Evolutionary conservation across 2,888 invertebrate species (phyloP).

Genomic region (Abscondita cerata): DNA sequence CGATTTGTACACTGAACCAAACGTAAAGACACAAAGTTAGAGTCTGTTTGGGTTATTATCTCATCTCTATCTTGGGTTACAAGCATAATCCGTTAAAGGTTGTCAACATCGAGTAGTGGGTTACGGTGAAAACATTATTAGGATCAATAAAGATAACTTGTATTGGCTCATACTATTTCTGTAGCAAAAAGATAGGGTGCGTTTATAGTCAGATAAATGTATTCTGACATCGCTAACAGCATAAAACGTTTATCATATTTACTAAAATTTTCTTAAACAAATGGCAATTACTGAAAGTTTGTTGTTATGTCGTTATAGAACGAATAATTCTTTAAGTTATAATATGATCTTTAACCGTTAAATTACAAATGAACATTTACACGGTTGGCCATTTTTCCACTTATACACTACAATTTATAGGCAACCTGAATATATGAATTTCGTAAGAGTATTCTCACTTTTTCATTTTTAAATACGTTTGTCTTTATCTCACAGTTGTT

Average conservation of each 20-base stretch:
- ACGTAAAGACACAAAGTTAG: background rate
- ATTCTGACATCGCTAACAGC: conserved; percentile 11
- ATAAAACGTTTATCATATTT: conserved; percentile 5
- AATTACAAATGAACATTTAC: no score
- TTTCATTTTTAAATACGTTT: no score
- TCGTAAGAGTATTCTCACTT: no score
- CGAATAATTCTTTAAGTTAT: no score
- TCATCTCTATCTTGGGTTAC: background rate
- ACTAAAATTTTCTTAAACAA: background rate
- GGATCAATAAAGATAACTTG: conserved; percentile 11
- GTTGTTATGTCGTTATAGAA: no score
- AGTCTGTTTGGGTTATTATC: background rate
- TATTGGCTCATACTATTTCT: conserved; percentile 7
- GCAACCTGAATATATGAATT: no score
- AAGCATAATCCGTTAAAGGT: conserved; percentile 7
- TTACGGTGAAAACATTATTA: conserved; percentile 11
- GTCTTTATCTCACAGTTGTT: no score
- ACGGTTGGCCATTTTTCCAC: no score
- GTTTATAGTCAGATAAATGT: conserved; percentile 9
- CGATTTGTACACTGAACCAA: conserved; percentile 11
- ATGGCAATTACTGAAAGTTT: background rate
- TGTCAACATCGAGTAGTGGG: conserved; percentile 9
- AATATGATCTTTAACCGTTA: no score
- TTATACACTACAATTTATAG: no score
- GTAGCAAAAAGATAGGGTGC: conserved; percentile 10